Conservation (phyloP, 2,888 invertebrate species). For the Coenonympha glycerion region DNA sequence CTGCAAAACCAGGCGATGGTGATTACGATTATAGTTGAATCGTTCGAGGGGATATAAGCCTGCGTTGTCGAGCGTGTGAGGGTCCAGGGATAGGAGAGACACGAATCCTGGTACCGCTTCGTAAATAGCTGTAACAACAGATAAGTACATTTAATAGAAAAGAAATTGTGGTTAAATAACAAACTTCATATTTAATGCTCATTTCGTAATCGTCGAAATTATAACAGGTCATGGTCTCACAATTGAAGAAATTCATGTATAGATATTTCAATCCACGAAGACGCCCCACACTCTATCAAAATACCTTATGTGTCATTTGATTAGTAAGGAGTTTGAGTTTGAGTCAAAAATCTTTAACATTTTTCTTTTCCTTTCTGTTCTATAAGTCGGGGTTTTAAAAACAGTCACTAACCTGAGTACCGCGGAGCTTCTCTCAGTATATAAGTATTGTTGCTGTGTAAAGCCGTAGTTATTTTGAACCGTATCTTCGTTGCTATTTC, state of each 20-base stretch:
- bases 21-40: conserved; percentile 60
- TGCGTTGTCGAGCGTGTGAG: conserved; percentile 65
- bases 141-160: conserved; percentile 2
- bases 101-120: conserved; percentile 73
- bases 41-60: conserved; percentile 61
- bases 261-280: too few species aligned
- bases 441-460: conserved; percentile 68
- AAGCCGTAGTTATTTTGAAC: conserved; percentile 60
- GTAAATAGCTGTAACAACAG: conserved; percentile 55
- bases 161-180: too few species aligned
- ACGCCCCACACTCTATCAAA: too few species aligned
- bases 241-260: too few species aligned
- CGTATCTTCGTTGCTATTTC: conserved; percentile 68
- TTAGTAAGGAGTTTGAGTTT: too few species aligned
- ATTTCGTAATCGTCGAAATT: too few species aligned
- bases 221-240: too few species aligned
- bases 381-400: too few species aligned
- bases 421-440: conserved; percentile 64
- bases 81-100: conserved; percentile 69
- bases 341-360: too few species aligned
- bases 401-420: conserved; percentile 55
- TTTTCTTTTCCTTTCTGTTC: too few species aligned
- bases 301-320: too few species aligned
- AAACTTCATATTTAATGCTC: too few species aligned
- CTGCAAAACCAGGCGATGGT: conserved; percentile 67